Evolutionary conservation across 2,888 invertebrate species (phyloP).

Genomic region (Nemotelus nigrinus): DNA sequence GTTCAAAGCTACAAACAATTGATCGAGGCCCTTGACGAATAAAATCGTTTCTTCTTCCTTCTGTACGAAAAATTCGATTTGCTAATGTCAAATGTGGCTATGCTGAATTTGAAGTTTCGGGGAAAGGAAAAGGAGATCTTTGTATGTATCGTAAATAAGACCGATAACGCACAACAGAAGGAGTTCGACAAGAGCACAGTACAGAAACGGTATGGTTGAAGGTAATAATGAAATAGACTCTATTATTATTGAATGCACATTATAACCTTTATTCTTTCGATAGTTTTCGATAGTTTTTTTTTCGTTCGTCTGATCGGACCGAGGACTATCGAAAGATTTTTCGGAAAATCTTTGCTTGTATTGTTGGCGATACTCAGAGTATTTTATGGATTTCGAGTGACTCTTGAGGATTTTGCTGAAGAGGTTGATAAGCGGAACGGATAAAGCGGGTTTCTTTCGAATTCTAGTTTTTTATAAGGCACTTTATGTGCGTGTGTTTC

Average conservation of each 20-base stretch:
- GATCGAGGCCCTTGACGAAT: background rate
- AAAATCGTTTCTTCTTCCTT: background rate
- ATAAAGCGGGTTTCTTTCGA: constrained; percentile 20
- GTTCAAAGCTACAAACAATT: background rate
- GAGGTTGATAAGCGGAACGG: constrained; percentile 12
- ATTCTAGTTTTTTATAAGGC: constrained; percentile 15
- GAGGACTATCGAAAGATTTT: constrained; percentile 7
- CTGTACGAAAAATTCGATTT: constrained; percentile 16
- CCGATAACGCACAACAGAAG: background rate
- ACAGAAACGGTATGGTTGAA: background rate
- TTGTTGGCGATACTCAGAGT: background rate
- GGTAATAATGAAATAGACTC: constrained; percentile 33
- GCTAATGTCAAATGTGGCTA: constrained; percentile 18
- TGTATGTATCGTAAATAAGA: background rate
- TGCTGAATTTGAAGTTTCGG: background rate
- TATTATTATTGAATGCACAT: constrained; percentile 21
- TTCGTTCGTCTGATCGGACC: background rate
- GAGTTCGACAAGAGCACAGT: background rate
- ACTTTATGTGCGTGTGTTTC: constrained; percentile 8
- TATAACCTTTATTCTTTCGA: constrained; percentile 21
- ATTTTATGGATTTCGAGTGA: constrained; percentile 29
- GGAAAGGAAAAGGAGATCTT: background rate
- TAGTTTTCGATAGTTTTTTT: constrained; percentile 22
- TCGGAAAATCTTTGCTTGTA: background rate
- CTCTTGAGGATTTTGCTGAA: constrained; percentile 21